phyloP scores from a whole-genome alignment of 2,888 invertebrate species.

The Pseudoips prasinana region DNA sequence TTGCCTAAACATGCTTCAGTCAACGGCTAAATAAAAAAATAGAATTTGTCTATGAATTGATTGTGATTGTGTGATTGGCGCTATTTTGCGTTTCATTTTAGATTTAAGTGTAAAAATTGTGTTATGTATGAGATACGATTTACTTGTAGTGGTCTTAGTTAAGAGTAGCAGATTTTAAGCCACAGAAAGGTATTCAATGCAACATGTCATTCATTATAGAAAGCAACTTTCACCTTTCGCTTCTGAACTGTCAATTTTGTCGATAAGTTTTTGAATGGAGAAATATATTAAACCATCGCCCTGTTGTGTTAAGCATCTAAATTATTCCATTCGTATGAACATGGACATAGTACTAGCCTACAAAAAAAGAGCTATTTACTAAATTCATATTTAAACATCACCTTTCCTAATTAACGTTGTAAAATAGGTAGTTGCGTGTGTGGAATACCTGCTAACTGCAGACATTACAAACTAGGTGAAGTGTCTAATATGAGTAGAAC shows the following conservation, averaged over 20 bases:
- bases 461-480: too few relatives aligned
- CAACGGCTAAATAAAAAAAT: too few relatives aligned
- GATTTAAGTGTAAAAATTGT: constrained; percentile 14
- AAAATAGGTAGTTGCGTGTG: too few relatives aligned
- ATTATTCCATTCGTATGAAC: too few relatives aligned
- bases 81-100: constrained; percentile 36
- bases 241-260: constrained; percentile 34
- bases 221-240: constrained; percentile 55
- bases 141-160: constrained; percentile 8
- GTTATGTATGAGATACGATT: constrained; percentile 11
- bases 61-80: constrained; percentile 45
- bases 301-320: neutral
- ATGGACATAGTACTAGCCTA: too few relatives aligned
- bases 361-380: too few relatives aligned
- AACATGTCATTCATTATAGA: constrained; percentile 23
- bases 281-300: constrained; percentile 4
- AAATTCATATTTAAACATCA: too few relatives aligned
- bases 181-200: constrained; percentile 19
- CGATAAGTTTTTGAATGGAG: constrained; percentile 14
- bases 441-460: too few relatives aligned
- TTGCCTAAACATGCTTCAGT: too few relatives aligned
- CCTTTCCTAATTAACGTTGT: too few relatives aligned
- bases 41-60: constrained; percentile 22
- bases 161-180: constrained; percentile 5
- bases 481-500: too few relatives aligned